Percentiles rank a stretch among this genome's conserved stretches.
Conservation (phyloP, 2,113 vertebrate species). For the Hiodon tergisus region DNA sequence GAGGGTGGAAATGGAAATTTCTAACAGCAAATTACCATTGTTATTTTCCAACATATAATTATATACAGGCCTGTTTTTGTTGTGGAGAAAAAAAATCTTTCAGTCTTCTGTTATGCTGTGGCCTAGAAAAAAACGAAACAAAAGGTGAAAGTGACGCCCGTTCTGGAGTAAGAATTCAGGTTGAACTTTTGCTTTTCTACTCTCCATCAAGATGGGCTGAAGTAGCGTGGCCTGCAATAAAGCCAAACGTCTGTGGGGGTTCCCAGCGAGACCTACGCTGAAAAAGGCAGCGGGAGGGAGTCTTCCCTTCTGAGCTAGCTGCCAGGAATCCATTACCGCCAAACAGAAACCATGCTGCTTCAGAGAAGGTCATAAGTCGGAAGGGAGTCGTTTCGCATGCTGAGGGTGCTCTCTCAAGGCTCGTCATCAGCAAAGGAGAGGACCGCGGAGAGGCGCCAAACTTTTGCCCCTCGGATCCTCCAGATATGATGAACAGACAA, state of each 20-base stretch:
- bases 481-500: conserved; percentile 42
- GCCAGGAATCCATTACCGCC: conserved; percentile 30
- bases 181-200: neutral
- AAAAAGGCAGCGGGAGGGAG: too few relatives aligned
- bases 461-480: conserved; percentile 30
- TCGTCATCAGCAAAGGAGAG: conserved; percentile 29
- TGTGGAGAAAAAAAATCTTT: too few relatives aligned
- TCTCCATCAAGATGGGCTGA: neutral
- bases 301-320: neutral
- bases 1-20: too few relatives aligned
- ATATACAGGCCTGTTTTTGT: too few relatives aligned
- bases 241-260: neutral
- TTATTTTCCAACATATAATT: too few relatives aligned
- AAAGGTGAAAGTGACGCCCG: too few relatives aligned
- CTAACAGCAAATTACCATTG: too few relatives aligned
- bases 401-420: conserved; percentile 24
- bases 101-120: too few relatives aligned
- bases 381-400: conserved; percentile 15
- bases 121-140: too few relatives aligned
- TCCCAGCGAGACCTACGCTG: neutral
- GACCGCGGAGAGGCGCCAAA: conserved; percentile 19
- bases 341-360: conserved; percentile 33
- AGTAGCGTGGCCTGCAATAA: neutral
- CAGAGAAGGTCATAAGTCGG: conserved; percentile 32
- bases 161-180: too few relatives aligned